Evolutionary conservation across 2,113 vertebrate genomes (phyloP), one percentile per base, ranked within the genome.

Genomic region (Cinclus mexicanus): DNA sequence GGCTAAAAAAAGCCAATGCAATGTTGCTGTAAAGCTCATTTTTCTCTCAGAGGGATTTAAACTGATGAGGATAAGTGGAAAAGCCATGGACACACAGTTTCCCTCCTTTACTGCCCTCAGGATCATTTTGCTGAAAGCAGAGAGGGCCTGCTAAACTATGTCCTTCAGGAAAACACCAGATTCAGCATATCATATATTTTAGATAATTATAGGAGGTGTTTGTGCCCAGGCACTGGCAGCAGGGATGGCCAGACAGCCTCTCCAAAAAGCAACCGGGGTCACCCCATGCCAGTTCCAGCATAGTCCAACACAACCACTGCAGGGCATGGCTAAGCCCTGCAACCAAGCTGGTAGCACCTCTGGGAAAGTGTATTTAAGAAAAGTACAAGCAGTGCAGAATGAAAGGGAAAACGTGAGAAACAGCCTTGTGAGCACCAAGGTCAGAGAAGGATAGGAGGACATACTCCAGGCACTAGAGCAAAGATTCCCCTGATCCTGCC

Each of bases 231-330:
- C 4, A 1, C 8, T 69, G 50, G 17, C 33, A 61, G 23, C 0
- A 0, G n/a, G 9, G 10, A 3, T 61, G 57, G 20, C 26, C 5
- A 7, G 28, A 19, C 1, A 3, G 39, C 12, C 17, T 21, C 25
- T 80, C 29, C 7, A 4, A 59, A 61, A 37, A 79, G 37, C 1
- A 0, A 10, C 21, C 0, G 0, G 14, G 16, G 5, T 33, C 52
- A 57, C 17, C 24, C 10, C 0, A 0, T 5, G 8, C 7, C 3
- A 9, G 33, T 44, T 86, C 44, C 44, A 46, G 9, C 22, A 2
- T 1, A 28, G 22, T 39, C 82, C 63, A 49, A 1, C 15, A 3
- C 5, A 31, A 5, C 7, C 26, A 15, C 12, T 5, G 0, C n/a
- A 55, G 28, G 28, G 14, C 31, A 53, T 2, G 2, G 57, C 52